phyloP scores from a whole-genome alignment of 2,888 invertebrate species.

The Hypolimnas misippus region DNA sequence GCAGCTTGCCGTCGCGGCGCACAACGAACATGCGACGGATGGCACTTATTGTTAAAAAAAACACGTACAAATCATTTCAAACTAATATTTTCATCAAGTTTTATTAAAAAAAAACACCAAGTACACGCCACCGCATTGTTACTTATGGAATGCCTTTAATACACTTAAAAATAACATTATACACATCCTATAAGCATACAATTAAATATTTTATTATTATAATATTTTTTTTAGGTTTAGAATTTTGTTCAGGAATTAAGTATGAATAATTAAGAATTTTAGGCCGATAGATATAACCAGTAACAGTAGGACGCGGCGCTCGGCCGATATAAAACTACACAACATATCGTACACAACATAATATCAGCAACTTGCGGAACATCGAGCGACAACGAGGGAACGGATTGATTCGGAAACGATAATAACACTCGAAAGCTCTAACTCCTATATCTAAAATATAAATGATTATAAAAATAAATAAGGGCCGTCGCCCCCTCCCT shows the following conservation, averaged over 20 bases:
- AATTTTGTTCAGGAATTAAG: slow-evolving; percentile 63
- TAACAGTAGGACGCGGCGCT: slow-evolving; percentile 7
- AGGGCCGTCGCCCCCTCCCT: slow-evolving; percentile 66
- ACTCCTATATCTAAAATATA: slow-evolving; percentile 76
- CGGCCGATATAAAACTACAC: slow-evolving; percentile 17
- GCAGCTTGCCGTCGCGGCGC: slow-evolving; percentile 14
- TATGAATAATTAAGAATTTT: slow-evolving; percentile 42
- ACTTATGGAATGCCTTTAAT: slow-evolving; percentile 80
- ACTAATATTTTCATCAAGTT: slow-evolving; percentile 55
- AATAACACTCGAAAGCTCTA: slow-evolving; percentile 69
- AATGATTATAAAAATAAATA: slow-evolving; percentile 84
- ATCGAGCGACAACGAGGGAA: slow-evolving; percentile 43
- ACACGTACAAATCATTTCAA: slow-evolving; percentile 60
- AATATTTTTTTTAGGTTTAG: slow-evolving; percentile 44
- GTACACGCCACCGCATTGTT: slow-evolving; percentile 75
- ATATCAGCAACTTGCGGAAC: slow-evolving; percentile 32
- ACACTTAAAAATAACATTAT: slow-evolving; percentile 75
- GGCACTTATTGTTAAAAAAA: slow-evolving; percentile 69
- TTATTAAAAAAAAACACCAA: slow-evolving; percentile 55
- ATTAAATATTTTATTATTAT: slow-evolving; percentile 51
- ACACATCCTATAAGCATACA: slow-evolving; percentile 73
- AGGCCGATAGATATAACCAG: slow-evolving; percentile 17
- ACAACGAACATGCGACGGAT: slow-evolving; percentile 58
- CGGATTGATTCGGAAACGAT: slow-evolving; percentile 44
- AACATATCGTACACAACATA: slow-evolving; percentile 17